Evolutionary conservation across 2,113 vertebrate genomes (phyloP).

Genomic region (Psittacula cyanocephala): DNA sequence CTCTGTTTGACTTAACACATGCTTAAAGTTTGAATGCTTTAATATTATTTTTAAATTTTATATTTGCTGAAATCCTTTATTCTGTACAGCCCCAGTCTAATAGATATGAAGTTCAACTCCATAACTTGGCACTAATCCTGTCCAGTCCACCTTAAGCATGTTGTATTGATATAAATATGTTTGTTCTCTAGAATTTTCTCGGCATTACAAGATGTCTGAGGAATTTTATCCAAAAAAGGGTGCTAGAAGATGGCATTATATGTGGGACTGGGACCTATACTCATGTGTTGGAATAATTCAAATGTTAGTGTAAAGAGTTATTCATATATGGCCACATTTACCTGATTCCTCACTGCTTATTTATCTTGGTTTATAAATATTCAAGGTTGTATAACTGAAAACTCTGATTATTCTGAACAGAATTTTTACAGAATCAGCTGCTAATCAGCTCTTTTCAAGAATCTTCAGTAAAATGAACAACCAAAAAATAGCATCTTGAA

Average conservation of each 20-base stretch:
- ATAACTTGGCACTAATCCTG: neutral
- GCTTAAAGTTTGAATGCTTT: neutral
- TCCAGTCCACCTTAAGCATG: neutral
- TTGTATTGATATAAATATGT: neutral
- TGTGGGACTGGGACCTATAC: neutral
- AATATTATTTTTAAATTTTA: accelerated
- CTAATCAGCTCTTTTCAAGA: neutral
- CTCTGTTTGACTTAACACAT: neutral
- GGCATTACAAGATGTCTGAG: neutral
- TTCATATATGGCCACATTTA: neutral
- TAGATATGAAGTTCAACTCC: neutral
- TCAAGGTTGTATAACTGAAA: neutral
- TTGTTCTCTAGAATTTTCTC: neutral
- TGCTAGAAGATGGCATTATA: neutral
- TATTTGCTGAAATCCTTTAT: neutral
- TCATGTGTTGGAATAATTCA: neutral
- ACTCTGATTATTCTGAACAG: conserved; percentile 13
- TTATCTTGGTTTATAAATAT: conserved; percentile 22
- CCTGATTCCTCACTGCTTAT: neutral
- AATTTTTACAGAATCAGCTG: conserved; percentile 4
- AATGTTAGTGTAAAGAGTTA: neutral
- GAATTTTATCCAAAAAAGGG: neutral
- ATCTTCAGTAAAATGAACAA: neutral
- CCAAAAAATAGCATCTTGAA: neutral
- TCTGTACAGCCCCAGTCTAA: neutral